Percentiles rank a stretch among this genome's conserved stretches.
phyloP scores from a whole-genome alignment of 2,888 invertebrate species.

The Microctonus hyperodae region DNA sequence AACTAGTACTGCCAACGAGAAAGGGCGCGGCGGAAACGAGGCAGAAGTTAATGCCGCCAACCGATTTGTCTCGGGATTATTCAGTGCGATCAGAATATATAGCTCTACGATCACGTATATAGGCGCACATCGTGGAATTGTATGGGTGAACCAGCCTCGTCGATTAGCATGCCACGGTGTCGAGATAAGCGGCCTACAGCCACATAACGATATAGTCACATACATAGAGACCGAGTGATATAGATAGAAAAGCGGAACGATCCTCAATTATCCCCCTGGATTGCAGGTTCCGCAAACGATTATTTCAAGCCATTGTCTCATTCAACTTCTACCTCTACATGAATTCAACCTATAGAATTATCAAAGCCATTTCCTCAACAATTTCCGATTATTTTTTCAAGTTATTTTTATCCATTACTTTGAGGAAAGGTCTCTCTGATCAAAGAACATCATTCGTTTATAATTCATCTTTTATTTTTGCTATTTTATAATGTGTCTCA shows the following conservation, averaged over 20 bases:
- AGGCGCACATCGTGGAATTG: slow-evolving; percentile 30
- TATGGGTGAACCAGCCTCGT: slow-evolving; percentile 41
- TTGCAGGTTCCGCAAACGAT: slow-evolving; percentile 42
- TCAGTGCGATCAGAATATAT: slow-evolving; percentile 59
- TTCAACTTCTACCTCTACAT: background rate
- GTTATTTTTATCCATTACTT: too few relatives aligned
- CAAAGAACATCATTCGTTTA: too few relatives aligned
- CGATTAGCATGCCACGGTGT: slow-evolving; percentile 59
- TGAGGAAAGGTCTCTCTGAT: too few relatives aligned
- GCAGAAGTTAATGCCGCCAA: slow-evolving; percentile 48
- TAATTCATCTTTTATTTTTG: too few relatives aligned
- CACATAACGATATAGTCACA: slow-evolving; percentile 52
- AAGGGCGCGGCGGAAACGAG: slow-evolving; percentile 40
- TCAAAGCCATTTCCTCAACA: too few relatives aligned
- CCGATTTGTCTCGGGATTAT: slow-evolving; percentile 58
- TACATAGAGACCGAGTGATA: background rate
- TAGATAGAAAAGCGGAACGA: slow-evolving; percentile 33
- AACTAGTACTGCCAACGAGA: background rate
- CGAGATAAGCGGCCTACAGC: slow-evolving; percentile 59
- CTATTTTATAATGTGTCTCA: too few relatives aligned
- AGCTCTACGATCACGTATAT: slow-evolving; percentile 18
- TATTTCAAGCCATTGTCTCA: slow-evolving; percentile 44
- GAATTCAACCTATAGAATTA: background rate
- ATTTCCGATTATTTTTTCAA: too few relatives aligned
- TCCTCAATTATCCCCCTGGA: slow-evolving; percentile 34